A percentile compares a stretch with the other conserved stretches of the same genome.
These are phyloP conservation scores for Conchocele bisecta DNA, from an alignment of 2,888 invertebrate genomes.

Conservation along the genomic window DNA sequence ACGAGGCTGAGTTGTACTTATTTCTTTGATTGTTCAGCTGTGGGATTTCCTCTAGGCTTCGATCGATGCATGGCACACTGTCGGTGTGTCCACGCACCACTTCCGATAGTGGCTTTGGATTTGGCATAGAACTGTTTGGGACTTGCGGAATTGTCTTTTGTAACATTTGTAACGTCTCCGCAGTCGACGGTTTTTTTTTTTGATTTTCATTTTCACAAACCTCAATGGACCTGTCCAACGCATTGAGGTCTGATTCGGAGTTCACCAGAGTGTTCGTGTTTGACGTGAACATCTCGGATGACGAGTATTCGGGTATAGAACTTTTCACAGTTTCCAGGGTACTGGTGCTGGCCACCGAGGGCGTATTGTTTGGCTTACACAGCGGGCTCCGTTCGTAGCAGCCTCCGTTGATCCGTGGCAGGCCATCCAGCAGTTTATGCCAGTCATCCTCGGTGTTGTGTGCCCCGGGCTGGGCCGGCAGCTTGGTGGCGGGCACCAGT, in stretches of 20 bases:
- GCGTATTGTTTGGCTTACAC: constrained; percentile 34
- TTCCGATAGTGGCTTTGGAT: constrained; percentile 53
- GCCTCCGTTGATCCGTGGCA: constrained; percentile 75
- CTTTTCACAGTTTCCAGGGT: constrained; percentile 55
- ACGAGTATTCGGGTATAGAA: constrained; percentile 25
- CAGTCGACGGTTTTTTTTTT: constrained; percentile 19
- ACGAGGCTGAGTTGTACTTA: constrained; percentile 48
- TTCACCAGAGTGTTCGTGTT: constrained; percentile 53
- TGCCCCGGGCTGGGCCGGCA: constrained; percentile 53
- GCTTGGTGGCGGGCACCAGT: constrained; percentile 72
- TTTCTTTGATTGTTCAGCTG: constrained; percentile 55
- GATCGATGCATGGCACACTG: constrained; percentile 75
- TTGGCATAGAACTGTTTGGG: constrained; percentile 54
- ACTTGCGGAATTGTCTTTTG: constrained; percentile 45
- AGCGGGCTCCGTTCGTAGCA: constrained; percentile 72
- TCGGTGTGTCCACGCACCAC: constrained; percentile 55
- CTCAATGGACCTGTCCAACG: background rate
- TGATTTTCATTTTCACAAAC: background rate
- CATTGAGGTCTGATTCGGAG: constrained; percentile 46
- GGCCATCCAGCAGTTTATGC: constrained; percentile 71
- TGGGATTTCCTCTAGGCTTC: constrained; percentile 77
- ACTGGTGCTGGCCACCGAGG: constrained; percentile 46
- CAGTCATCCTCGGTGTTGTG: constrained; percentile 62
- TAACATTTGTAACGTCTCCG: constrained; percentile 29
- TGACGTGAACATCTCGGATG: constrained; percentile 37